Evolutionary conservation across 2,113 vertebrate genomes (phyloP), one percentile per base, ranked within the genome.

Genomic region (Cebidichthys violaceus): DNA sequence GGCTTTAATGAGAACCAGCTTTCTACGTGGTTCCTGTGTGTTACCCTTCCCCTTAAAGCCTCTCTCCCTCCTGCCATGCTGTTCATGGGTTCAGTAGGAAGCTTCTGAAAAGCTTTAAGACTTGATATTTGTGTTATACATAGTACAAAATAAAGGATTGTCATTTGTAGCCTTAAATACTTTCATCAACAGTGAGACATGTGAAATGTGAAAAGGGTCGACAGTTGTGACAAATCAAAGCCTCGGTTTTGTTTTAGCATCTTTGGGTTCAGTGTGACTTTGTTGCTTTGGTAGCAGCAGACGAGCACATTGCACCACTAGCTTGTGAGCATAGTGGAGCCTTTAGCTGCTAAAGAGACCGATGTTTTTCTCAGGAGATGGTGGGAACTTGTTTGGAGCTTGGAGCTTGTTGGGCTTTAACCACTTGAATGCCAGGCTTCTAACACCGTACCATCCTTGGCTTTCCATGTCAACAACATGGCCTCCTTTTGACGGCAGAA

Each of bases 1-100:
- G 11, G 20, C 39, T 77, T 13, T 91, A 92, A 94, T 91, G 73
- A 70, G 70, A 94, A 86, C 76, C 95, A 95, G 89, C 69, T 88
- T 82, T 72, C 13, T 31, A 29, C 20, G 41, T 54, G 43, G 20
- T 66, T 67, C 54, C 13, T 64, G 35, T 39, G 27, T 11, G 11
- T 59, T 6, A 9, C 7, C 14, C 59, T n/a, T 4, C 18, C 60
- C 9, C 11, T 24, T 17, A 27, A 13, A 7, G 45, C n/a, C 18
- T 5, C 11, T 1, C 35, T 13, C 7, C 37, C 55, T 70, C 43
- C 15, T 45, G 5, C 43, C 5, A 11, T 10, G 39, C 11, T 4
- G 22, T 29, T 20, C 4, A 33, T 52, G 22, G 31, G 6, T 27
- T 33, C 9, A 33, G 31, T 35, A 60, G 14, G 13, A 37, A 27